A percentile compares a stretch with the other conserved stretches of the same genome.
Conservation (phyloP, 1,140 invertebrate genomes). For the Drosophila jambulina region DNA sequence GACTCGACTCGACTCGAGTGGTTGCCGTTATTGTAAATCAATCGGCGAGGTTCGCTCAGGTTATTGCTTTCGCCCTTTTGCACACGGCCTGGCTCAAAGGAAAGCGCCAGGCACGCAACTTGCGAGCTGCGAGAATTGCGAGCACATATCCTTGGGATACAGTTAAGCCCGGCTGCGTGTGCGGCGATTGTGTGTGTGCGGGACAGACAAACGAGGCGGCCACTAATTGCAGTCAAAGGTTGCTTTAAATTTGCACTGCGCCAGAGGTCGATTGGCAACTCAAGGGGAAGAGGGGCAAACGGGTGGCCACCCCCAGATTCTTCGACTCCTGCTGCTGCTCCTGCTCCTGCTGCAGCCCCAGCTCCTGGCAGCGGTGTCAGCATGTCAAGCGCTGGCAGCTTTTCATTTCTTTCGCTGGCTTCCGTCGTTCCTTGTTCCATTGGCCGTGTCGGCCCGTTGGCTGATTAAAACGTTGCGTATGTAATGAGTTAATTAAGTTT, state of each 20-base stretch:
- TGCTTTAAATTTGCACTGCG: conserved; percentile 69
- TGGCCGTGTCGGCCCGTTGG: conserved; percentile 67
- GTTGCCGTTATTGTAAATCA: conserved; percentile 81
- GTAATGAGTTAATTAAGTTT: conserved; percentile 85
- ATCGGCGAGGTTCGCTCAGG: conserved; percentile 57
- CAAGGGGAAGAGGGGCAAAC: not conserved
- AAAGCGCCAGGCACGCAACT: conserved; percentile 62
- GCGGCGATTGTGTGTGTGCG: not conserved
- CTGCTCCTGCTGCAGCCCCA: not conserved
- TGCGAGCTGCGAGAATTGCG: conserved; percentile 41
- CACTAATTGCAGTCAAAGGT: conserved; percentile 84
- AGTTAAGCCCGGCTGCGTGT: not conserved
- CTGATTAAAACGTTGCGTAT: conserved; percentile 81
- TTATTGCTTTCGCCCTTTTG: conserved; percentile 46
- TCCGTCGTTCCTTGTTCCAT: conserved; percentile 21
- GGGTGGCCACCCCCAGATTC: not conserved
- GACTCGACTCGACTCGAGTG: conserved; percentile 38
- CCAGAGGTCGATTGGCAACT: conserved; percentile 50
- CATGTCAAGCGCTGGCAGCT: conserved; percentile 46
- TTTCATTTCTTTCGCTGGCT: conserved; percentile 50
- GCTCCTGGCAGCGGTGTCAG: conserved; percentile 42
- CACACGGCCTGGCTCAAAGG: conserved; percentile 52
- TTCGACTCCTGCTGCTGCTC: not conserved
- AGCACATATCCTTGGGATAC: conserved; percentile 69
- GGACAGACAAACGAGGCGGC: conserved; percentile 63